phyloP scores from a whole-genome alignment of 2,113 vertebrate species.

The Alouatta palliata region DNA sequence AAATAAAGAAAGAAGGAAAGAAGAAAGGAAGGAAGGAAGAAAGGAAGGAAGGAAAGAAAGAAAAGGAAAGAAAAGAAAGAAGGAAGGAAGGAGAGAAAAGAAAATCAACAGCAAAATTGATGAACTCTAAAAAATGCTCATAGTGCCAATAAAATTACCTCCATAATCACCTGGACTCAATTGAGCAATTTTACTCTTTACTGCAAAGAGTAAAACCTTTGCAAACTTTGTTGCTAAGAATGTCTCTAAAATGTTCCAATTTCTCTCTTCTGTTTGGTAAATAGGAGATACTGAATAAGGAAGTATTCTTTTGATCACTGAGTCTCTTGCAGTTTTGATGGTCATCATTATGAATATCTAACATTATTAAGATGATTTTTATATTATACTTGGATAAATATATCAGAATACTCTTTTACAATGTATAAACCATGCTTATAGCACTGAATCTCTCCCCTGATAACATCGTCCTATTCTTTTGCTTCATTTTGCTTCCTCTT shows the following conservation, averaged over 20 bases:
- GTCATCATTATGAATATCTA: background rate
- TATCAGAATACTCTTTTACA: background rate
- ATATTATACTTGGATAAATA: background rate
- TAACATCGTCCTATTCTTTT: background rate
- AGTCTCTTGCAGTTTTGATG: background rate
- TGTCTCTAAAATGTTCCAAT: background rate
- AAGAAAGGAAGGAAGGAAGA: accelerated
- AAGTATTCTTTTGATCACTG: slow-evolving; percentile 20
- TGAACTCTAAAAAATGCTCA: background rate
- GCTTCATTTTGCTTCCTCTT: background rate
- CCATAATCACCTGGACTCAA: background rate
- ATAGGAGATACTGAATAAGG: background rate
- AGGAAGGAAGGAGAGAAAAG: background rate
- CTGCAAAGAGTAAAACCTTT: background rate
- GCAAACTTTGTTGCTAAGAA: background rate
- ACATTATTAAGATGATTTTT: background rate
- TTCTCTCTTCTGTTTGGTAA: background rate
- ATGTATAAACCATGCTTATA: background rate
- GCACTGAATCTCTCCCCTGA: background rate
- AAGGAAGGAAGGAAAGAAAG: too few species aligned
- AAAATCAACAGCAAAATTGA: background rate
- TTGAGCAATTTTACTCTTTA: background rate
- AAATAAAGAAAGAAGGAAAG: too few species aligned
- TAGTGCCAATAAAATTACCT: background rate
- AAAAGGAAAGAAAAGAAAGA: too few species aligned